These are phyloP conservation scores for Mongoloraphidia duomilia DNA, from an alignment of 2,888 invertebrate genomes.

Conservation along the genomic window DNA sequence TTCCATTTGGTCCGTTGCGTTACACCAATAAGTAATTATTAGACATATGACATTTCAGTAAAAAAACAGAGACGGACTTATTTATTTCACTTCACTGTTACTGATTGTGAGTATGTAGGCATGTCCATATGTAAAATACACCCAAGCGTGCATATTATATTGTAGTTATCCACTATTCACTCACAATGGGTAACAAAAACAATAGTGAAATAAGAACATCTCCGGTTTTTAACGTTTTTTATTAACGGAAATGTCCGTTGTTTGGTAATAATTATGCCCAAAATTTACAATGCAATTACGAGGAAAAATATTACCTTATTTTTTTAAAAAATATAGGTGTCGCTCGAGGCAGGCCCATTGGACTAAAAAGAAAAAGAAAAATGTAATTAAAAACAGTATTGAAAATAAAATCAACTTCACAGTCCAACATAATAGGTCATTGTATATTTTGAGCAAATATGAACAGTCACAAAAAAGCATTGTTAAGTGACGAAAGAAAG, in stretches of 20 bases:
- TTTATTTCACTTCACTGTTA: too few species aligned
- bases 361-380: slow-evolving; percentile 41
- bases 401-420: neutral
- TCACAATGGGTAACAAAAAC: too few species aligned
- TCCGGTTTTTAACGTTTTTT: neutral
- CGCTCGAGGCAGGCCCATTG: slow-evolving; percentile 64
- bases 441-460: slow-evolving; percentile 7
- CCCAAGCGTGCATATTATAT: too few species aligned
- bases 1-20: too few species aligned
- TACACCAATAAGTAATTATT: too few species aligned
- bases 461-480: neutral
- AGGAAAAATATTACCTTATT: slow-evolving; percentile 24
- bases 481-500: too few species aligned
- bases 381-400: slow-evolving; percentile 3
- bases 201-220: neutral
- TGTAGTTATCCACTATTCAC: too few species aligned
- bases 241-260: neutral
- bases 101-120: too few species aligned
- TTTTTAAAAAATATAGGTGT: slow-evolving; percentile 75
- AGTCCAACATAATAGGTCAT: neutral
- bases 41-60: too few species aligned
- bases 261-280: slow-evolving; percentile 8
- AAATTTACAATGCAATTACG: slow-evolving; percentile 10
- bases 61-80: too few species aligned
- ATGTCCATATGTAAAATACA: too few species aligned